Base-by-base conservation (phyloP, 2,888 invertebrate species). In the Pseudococcus longispinus region DNA sequence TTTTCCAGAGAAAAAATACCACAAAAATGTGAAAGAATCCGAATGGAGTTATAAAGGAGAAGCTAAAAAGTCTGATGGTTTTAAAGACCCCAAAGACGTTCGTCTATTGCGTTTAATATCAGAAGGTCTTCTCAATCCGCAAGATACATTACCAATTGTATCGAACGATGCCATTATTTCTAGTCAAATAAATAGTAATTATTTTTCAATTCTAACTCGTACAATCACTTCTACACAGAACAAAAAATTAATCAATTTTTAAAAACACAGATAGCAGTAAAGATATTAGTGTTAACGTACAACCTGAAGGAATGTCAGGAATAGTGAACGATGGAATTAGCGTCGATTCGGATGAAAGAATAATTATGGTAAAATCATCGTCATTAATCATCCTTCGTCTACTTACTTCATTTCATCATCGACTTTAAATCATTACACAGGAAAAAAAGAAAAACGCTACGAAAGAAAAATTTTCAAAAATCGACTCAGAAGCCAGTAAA, bases 271-370 rank as follows among this genome's bases (percentile, higher is more conserved):
- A 42, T 83, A 83, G 51, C 51, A 83, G 83, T 70, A 55, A 65
- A 84, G 83, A 83, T 37, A 83, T 87, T 44, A 87, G 70, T 37
- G 87, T 87, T 83, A 87, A 60, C 70, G 87, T 87, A 44, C 87
- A 84, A 84, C 87, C 87, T 26, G 87, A 87, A 51, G 87, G 87
- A 29, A 87, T 87, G 87, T 83, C 87, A 44, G 87, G 87, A 20
- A 23, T 87, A 20, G 84, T 87, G n/a, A 83, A 84, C 26, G 87
- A 87, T 44, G 83, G 84, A 26, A 42, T 83, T 2, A 42, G 44
- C 15, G 83, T 46, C 29, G 87, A 84, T 84, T 83, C 87, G 13
- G 87, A 84, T 51, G 87, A 87, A 70, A 74, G 83, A 84, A 87
- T 46, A 18, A 87, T 87, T 20, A 70, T 87, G 87, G 87, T 87